Percentiles rank a stretch among this genome's conserved stretches.
These are phyloP conservation scores for Actenoides lindsayi DNA, from an alignment of 2,113 vertebrate genomes.

Conservation along the genomic window DNA sequence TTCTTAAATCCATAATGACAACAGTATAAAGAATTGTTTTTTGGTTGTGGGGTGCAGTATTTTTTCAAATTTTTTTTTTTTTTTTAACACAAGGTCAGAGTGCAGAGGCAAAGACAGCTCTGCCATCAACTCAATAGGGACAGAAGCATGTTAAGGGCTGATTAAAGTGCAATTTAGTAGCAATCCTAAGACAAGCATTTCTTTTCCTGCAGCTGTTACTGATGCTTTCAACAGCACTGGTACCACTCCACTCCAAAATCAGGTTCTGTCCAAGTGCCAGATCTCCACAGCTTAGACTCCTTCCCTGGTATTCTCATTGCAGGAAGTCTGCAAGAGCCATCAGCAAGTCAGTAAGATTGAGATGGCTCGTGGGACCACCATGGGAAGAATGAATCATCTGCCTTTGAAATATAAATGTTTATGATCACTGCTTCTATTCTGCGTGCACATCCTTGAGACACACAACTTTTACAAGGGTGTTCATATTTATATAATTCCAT, in stretches of 20 bases:
- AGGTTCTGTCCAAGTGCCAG: not conserved
- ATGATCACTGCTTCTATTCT: slow-evolving; percentile 37
- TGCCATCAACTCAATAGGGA: not conserved
- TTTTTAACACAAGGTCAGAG: not conserved
- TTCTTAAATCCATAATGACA: not conserved
- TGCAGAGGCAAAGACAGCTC: not conserved
- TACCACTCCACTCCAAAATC: not conserved
- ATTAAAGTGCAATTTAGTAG: slow-evolving; percentile 40
- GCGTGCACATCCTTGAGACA: slow-evolving; percentile 18
- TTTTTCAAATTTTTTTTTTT: not conserved
- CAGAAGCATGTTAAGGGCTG: not conserved
- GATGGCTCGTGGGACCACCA: slow-evolving; percentile 19
- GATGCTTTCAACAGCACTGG: not conserved
- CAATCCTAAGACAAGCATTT: not conserved
- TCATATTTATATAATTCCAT: slow-evolving; percentile 53
- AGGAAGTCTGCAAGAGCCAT: not conserved
- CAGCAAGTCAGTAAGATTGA: not conserved
- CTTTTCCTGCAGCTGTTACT: not conserved
- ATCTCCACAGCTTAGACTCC: not conserved
- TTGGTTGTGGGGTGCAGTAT: not conserved
- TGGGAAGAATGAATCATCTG: slow-evolving; percentile 56
- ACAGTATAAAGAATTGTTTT: not conserved
- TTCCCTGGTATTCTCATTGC: not conserved
- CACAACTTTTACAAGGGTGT: slow-evolving; percentile 19
- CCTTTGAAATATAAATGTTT: slow-evolving; percentile 49